Conservation (phyloP, 2,113 vertebrate species). For the Motacilla tschutschensis region DNA sequence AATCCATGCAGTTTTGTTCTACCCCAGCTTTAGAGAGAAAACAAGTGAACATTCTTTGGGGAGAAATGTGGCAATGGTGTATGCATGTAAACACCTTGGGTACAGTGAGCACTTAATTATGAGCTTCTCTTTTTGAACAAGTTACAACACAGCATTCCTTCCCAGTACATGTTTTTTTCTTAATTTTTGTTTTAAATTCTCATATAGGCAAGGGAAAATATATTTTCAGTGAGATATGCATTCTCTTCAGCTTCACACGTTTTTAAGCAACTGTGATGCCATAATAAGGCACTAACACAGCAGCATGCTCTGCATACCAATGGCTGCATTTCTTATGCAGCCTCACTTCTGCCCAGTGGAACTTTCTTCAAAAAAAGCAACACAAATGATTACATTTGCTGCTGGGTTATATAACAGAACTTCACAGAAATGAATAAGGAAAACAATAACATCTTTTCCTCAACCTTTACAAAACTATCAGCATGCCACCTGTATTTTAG, state of each 20-base stretch:
- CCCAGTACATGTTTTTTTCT: neutral
- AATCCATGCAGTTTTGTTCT: neutral
- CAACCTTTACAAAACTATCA: neutral
- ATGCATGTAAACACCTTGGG: neutral
- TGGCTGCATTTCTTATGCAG: slow-evolving; percentile 2
- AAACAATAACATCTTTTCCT: neutral
- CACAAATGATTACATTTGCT: slow-evolving; percentile 7
- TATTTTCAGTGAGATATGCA: slow-evolving; percentile 3
- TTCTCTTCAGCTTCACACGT: slow-evolving; percentile 11
- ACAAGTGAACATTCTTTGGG: neutral
- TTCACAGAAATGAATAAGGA: neutral
- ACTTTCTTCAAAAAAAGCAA: neutral
- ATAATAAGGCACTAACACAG: slow-evolving; percentile 1
- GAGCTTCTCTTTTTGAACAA: neutral
- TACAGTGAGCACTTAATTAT: neutral
- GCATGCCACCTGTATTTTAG: neutral
- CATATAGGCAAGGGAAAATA: neutral
- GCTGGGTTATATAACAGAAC: neutral
- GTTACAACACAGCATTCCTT: neutral
- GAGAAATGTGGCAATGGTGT: neutral
- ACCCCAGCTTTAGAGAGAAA: neutral
- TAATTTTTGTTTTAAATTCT: slow-evolving; percentile 1
- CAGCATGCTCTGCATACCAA: neutral
- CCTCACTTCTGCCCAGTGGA: neutral
- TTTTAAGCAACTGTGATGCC: slow-evolving; percentile 20